These are phyloP conservation scores for Cepaea hortensis DNA, from an alignment of 2,888 invertebrate species.

Conservation along the genomic window DNA sequence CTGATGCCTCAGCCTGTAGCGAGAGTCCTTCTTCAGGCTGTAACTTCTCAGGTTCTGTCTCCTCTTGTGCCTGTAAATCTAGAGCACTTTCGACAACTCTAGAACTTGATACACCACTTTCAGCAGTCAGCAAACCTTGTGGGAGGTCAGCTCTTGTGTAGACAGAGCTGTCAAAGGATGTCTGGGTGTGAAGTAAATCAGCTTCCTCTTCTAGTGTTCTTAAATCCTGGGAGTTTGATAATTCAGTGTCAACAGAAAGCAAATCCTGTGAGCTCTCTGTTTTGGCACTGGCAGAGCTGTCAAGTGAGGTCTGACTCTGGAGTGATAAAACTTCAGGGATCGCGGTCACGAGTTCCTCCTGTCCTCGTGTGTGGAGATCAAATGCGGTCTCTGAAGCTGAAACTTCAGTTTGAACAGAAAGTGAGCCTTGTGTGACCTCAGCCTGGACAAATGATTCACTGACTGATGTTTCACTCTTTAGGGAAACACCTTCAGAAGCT, in stretches of 20 bases:
- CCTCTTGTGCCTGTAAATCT: background rate
- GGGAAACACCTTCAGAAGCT: background rate
- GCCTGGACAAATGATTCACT: background rate
- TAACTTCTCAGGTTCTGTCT: background rate
- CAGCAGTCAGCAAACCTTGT: background rate
- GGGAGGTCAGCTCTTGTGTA: background rate
- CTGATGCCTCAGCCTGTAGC: background rate
- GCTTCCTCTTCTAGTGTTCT: background rate
- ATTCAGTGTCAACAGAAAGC: constrained; percentile 15
- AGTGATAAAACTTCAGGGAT: background rate
- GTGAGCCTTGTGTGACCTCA: background rate
- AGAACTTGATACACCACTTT: background rate
- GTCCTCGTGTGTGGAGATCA: background rate
- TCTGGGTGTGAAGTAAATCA: background rate
- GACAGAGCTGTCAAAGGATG: background rate
- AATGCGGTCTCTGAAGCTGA: background rate
- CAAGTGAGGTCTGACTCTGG: background rate
- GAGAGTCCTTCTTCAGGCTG: background rate
- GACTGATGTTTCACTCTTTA: background rate
- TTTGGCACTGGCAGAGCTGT: background rate
- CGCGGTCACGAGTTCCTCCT: background rate
- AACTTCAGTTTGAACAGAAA: constrained; percentile 9
- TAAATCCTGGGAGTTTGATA: constrained; percentile 14
- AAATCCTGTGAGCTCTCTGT: background rate
- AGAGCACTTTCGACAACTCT: background rate